These are phyloP conservation scores for Plectrocnemia conspersa DNA, from an alignment of 1,140 invertebrate genomes.

Conservation along the genomic window DNA sequence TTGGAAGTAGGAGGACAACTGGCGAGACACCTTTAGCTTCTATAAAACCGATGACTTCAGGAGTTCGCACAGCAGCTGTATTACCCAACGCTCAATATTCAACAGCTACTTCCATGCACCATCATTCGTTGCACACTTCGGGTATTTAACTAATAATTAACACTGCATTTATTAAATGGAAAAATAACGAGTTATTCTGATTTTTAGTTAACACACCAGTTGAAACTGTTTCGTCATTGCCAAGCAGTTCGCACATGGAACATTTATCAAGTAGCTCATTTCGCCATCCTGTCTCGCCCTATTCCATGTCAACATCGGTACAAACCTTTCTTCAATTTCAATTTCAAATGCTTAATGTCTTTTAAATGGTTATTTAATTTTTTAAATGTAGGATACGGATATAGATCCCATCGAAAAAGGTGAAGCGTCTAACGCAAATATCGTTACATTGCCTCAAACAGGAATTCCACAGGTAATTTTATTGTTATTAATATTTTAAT, in stretches of 20 bases:
- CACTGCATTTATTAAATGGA: neutral
- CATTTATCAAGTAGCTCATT: slow-evolving; percentile 66
- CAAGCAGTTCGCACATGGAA: slow-evolving; percentile 59
- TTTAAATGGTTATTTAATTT: neutral
- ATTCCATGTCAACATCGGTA: slow-evolving; percentile 45
- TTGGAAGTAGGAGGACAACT: slow-evolving; percentile 58
- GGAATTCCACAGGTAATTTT: no score
- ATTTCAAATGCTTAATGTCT: neutral
- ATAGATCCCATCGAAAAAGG: neutral
- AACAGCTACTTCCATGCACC: slow-evolving; percentile 28
- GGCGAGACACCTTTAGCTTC: slow-evolving; percentile 82
- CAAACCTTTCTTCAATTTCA: slow-evolving; percentile 12
- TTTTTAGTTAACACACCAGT: slow-evolving; percentile 48
- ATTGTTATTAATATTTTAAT: neutral
- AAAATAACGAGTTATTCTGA: neutral
- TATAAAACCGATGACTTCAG: slow-evolving; percentile 86
- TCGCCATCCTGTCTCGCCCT: slow-evolving; percentile 40
- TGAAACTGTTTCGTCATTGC: slow-evolving; percentile 54
- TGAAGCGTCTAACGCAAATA: neutral
- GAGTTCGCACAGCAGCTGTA: slow-evolving; percentile 70
- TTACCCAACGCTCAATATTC: slow-evolving; percentile 58
- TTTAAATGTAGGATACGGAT: neutral
- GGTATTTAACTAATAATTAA: slow-evolving; percentile 33
- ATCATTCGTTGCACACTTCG: slow-evolving; percentile 52
- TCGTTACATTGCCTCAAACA: no score